Percentiles rank a stretch among this genome's conserved stretches.
phyloP scores from a whole-genome alignment of 2,797 vertebrate genomes.

The Bradypodion pumilum region DNA sequence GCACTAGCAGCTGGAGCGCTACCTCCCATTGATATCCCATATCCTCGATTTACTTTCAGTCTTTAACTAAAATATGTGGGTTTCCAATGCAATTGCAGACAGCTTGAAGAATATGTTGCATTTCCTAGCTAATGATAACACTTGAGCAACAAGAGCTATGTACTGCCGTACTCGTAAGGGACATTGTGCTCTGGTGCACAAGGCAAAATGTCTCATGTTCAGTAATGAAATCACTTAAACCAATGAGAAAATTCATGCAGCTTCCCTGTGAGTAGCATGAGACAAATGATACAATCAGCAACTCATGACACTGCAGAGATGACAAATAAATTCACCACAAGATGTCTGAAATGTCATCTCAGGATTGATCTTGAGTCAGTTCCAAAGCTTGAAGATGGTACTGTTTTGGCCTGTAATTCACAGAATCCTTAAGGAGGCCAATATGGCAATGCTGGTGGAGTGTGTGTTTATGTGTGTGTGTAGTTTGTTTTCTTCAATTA shows the following conservation, averaged over 20 bases:
- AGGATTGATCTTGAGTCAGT: not conserved
- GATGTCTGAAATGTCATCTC: not conserved
- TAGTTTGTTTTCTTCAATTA: not conserved
- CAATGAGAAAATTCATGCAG: conserved; percentile 2
- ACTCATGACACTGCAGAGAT: not conserved
- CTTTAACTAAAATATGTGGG: conserved; percentile 68
- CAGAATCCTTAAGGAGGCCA: too few relatives aligned
- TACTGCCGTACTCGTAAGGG: conserved; percentile 1
- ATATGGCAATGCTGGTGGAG: too few relatives aligned
- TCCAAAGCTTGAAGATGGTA: too few relatives aligned
- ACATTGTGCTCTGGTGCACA: conserved; percentile 30
- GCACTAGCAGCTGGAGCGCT: conserved; percentile 75
- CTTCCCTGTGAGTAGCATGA: not conserved
- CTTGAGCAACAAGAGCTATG: conserved; percentile 37
- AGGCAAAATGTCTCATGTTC: not conserved
- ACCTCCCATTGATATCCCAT: conserved; percentile 74
- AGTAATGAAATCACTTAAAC: not conserved
- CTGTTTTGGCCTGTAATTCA: too few relatives aligned
- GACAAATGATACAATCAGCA: not conserved
- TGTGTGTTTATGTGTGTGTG: too few relatives aligned
- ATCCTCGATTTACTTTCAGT: conserved; percentile 69
- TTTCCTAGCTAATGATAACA: conserved; percentile 3
- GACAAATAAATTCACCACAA: not conserved
- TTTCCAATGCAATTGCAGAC: conserved; percentile 42
- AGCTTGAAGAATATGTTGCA: conserved; percentile 56